Conservation (phyloP, 1,140 invertebrate species). For the Lycorma delicatula region DNA sequence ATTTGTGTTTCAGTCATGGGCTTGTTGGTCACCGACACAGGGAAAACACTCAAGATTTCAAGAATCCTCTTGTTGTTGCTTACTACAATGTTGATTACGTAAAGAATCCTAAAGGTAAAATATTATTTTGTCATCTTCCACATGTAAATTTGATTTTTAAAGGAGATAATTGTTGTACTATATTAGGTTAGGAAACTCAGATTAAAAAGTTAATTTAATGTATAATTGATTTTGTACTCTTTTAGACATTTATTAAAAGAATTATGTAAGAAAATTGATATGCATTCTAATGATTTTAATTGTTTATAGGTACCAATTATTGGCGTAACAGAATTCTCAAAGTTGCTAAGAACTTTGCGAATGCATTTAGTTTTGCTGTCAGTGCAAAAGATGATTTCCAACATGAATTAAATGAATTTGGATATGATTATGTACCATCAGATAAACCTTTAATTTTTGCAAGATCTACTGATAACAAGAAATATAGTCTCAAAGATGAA, state of each 20-base stretch:
- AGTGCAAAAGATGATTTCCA: slow-evolving; percentile 89
- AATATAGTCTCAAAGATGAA: slow-evolving; percentile 83
- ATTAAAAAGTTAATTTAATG: no score
- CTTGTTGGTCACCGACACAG: slow-evolving; percentile 82
- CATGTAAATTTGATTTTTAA: not conserved
- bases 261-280: no score
- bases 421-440: slow-evolving; percentile 73
- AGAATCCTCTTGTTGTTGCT: slow-evolving; percentile 79
- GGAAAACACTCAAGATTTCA: slow-evolving; percentile 79
- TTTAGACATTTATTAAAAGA: no score
- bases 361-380: slow-evolving; percentile 78
- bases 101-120: slow-evolving; percentile 80
- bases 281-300: no score
- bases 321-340: slow-evolving; percentile 96
- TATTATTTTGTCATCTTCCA: not conserved
- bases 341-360: slow-evolving; percentile 78
- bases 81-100: slow-evolving; percentile 94
- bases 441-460: slow-evolving; percentile 87
- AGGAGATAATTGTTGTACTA: no score
- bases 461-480: slow-evolving; percentile 71
- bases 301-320: slow-evolving; percentile 81
- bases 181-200: no score
- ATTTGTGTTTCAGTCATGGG: slow-evolving; percentile 63
- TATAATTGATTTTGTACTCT: no score
- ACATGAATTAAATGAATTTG: slow-evolving; percentile 88